phyloP scores from a whole-genome alignment of 2,113 vertebrate genomes.

The Brienomyrus brachyistius region DNA sequence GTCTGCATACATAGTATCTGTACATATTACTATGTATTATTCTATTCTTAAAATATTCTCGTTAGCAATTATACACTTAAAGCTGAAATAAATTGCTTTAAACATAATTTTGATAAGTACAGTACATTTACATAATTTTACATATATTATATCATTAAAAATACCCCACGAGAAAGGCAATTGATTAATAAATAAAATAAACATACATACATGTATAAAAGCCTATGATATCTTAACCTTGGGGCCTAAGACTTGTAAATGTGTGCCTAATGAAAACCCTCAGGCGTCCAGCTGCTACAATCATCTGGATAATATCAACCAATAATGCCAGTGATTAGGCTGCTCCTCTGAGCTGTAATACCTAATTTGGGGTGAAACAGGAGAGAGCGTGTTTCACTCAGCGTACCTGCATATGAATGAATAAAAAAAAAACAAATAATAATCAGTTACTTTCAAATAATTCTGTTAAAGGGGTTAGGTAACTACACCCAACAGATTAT shows the following conservation, averaged over 20 bases:
- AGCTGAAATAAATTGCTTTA: neutral
- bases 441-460: neutral
- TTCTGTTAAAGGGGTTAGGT: slow-evolving; percentile 16
- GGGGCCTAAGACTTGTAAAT: slow-evolving; percentile 87
- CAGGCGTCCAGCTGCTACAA: slow-evolving; percentile 89
- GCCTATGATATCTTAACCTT: slow-evolving; percentile 33
- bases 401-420: slow-evolving; percentile 77
- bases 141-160: neutral
- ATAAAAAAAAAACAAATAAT: slow-evolving; percentile 10
- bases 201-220: neutral
- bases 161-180: neutral
- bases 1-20: neutral
- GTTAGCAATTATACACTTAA: neutral
- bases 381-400: slow-evolving; percentile 83
- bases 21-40: neutral
- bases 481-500: neutral
- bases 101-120: neutral
- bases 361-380: slow-evolving; percentile 78
- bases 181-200: neutral
- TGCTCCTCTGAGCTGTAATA: slow-evolving; percentile 77
- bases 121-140: neutral
- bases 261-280: slow-evolving; percentile 88
- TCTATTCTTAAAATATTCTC: neutral
- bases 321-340: slow-evolving; percentile 97
- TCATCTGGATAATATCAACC: slow-evolving; percentile 99